A percentile compares a stretch with the other conserved stretches of the same genome.
Evolutionary conservation across 2,113 vertebrate species (phyloP).

Genomic region (Anolis carolinensis): DNA sequence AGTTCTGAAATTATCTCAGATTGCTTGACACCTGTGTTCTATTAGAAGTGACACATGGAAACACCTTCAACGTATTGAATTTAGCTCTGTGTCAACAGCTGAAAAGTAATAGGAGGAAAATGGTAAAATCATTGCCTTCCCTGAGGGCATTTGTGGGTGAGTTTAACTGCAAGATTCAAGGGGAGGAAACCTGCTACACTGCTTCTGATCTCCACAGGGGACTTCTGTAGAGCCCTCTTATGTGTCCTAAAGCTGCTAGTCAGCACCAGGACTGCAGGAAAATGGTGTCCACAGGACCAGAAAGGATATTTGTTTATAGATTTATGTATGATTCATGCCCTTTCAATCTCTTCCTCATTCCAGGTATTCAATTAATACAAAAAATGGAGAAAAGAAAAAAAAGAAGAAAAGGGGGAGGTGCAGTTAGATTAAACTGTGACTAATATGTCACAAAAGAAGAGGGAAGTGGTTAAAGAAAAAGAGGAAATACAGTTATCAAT

Average conservation of each 20-base stretch:
- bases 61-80: slow-evolving; percentile 63
- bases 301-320: background rate
- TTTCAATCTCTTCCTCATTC: background rate
- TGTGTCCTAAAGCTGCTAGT: background rate
- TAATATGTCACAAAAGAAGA: too few species aligned
- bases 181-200: background rate
- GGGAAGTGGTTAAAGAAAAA: too few species aligned
- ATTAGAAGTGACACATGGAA: slow-evolving; percentile 73
- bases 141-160: slow-evolving; percentile 1
- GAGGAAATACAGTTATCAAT: too few species aligned
- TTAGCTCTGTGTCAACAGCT: slow-evolving; percentile 68
- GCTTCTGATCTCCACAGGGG: slow-evolving; percentile 31
- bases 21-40: slow-evolving; percentile 69
- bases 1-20: slow-evolving; percentile 71
- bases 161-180: background rate
- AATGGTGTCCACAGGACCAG: background rate
- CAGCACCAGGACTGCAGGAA: background rate
- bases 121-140: slow-evolving; percentile 50
- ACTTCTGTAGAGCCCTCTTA: background rate
- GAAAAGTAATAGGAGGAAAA: slow-evolving; percentile 50
- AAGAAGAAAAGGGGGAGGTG: too few species aligned
- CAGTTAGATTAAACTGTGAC: too few species aligned
- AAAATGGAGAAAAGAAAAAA: too few species aligned
- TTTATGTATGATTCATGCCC: background rate
- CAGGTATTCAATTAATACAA: too few species aligned